Base-by-base conservation (phyloP, 2,888 invertebrate species). In the Apodemia mormo region DNA sequence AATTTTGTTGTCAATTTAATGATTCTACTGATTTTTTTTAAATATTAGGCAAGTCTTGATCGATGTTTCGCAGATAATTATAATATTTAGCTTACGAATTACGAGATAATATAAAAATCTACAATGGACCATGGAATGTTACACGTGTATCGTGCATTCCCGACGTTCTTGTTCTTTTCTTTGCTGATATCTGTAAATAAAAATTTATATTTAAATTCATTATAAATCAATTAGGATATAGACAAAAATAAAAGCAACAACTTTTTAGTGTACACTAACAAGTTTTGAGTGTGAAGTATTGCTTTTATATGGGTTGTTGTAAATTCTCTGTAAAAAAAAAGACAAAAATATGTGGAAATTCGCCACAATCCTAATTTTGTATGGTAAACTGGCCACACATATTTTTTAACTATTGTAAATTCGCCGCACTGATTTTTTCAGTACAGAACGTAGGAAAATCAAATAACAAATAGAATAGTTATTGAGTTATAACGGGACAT, bases 131-230 rank as follows among this genome's bases (percentile, higher is more conserved):
- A 73, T 75, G 75, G 76, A 79, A 76, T 83, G 85, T 94, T 94
- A 95, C 85, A 96, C 96, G 83, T 96, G 96, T 84, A 96, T 96
- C 75, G 96, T 96, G 86, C 95, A 96, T 86, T 96, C 96, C 84
- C 95, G 95, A 74, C 96, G 94, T 82, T 96, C 96, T 83, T 96
- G 95, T 82, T 96, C 95, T 86, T 96, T 95, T 80, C 95, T 94
- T 85, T 96, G 95, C 80, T 95, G 95, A 84, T 96, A 96, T 85
- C 96, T 96, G 90, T 56, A 86, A 89, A 78, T 71, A 77, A 49
- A 72, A 74, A 73, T 64, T 40, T 68, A 29, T 49, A 14, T 14
- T 49, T 12, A 49, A 49, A 49, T 10, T 45, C 3, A 10, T 37
- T 5, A 40, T 7, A 40, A 40, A 40, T 40, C 7, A 40, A 40